These are phyloP conservation scores for Pholis gunnellus DNA, from an alignment of 2,113 vertebrate genomes.

Conservation along the genomic window DNA sequence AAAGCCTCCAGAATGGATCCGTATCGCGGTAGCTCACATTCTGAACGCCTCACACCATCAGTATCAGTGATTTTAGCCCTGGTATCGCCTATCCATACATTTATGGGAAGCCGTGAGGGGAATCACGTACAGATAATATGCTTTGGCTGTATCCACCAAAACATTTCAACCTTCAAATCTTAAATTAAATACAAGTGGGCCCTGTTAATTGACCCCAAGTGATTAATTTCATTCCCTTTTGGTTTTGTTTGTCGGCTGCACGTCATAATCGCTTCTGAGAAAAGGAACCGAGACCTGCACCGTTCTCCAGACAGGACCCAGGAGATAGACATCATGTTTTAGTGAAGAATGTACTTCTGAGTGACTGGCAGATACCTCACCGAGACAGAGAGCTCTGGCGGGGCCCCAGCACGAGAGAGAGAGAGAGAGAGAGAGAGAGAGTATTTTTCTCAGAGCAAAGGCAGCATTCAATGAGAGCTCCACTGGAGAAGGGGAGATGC, in stretches of 20 bases:
- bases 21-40: not conserved
- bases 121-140: not conserved
- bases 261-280: conserved; percentile 69
- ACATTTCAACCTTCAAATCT: not conserved
- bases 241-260: conserved; percentile 42
- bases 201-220: not conserved
- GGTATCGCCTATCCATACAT: not conserved
- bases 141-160: not conserved
- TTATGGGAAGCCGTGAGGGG: too few species aligned
- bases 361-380: conserved; percentile 79
- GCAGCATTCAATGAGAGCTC: conserved; percentile 72
- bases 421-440: conserved; percentile 44
- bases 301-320: conserved; percentile 67
- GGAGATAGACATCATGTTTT: conserved; percentile 77
- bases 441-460: conserved; percentile 53
- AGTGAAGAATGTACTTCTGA: conserved; percentile 70
- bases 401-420: conserved; percentile 54
- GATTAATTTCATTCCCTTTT: conserved; percentile 12
- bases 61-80: not conserved
- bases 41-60: not conserved
- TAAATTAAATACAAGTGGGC: not conserved
- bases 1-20: not conserved
- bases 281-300: conserved; percentile 58
- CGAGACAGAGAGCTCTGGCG: conserved; percentile 69
- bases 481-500: conserved; percentile 73